Evolutionary conservation across 2,113 vertebrate species (phyloP).

Genomic region (Pseudorasbora parva): DNA sequence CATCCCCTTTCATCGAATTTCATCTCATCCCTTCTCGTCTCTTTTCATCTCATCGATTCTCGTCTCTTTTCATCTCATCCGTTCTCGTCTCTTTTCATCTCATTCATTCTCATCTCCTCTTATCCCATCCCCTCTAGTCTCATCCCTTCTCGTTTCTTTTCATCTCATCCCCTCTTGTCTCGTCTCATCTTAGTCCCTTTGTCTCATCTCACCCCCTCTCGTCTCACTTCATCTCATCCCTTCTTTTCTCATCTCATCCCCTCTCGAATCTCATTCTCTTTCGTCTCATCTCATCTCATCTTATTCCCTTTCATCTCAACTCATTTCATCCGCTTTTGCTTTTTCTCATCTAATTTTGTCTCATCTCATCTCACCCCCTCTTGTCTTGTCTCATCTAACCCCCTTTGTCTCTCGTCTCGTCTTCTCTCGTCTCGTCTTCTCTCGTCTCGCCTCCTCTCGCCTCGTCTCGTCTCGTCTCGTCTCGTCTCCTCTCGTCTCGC

Average conservation of each 20-base stretch:
- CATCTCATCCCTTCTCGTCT: background rate
- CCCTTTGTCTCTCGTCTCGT: background rate
- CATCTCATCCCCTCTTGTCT: rapidly evolving
- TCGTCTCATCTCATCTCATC: background rate
- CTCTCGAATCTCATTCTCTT: background rate
- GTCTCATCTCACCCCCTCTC: background rate
- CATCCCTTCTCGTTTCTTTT: rapidly evolving
- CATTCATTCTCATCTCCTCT: background rate
- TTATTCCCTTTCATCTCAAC: too few relatives aligned
- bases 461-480: too few relatives aligned
- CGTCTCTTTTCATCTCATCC: background rate
- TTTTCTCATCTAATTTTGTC: background rate
- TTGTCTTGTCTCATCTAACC: background rate
- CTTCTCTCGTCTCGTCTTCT: background rate
- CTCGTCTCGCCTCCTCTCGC: too few relatives aligned
- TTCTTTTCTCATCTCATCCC: background rate
- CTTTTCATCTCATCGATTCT: background rate
- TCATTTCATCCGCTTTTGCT: too few relatives aligned
- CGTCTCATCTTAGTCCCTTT: rapidly evolving
- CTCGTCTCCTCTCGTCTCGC: too few relatives aligned
- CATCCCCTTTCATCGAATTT: background rate
- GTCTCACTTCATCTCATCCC: background rate
- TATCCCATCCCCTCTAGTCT: too few relatives aligned
- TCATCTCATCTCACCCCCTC: background rate
- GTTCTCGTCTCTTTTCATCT: background rate